phyloP scores from a whole-genome alignment of 2,888 invertebrate species.

The Zaprionus lineosus region DNA sequence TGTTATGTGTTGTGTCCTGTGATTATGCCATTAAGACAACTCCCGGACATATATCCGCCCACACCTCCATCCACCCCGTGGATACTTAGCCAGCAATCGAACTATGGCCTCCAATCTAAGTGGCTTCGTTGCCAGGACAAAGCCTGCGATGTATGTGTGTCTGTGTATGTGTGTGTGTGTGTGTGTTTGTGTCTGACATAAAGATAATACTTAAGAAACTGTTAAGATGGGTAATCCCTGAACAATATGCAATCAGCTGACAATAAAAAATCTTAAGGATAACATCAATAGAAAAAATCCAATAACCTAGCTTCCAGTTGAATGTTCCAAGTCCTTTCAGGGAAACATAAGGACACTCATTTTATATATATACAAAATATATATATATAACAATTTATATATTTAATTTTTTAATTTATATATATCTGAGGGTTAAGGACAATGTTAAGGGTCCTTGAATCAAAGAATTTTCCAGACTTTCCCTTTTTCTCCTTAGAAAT shows the following conservation, averaged over 20 bases:
- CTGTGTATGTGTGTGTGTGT: background rate
- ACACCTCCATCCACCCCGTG: background rate
- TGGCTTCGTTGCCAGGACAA: constrained; percentile 36
- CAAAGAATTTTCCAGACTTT: too few relatives aligned
- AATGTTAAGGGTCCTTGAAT: too few relatives aligned
- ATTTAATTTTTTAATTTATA: too few relatives aligned
- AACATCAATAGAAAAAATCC: too few relatives aligned
- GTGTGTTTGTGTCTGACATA: background rate
- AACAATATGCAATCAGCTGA: background rate
- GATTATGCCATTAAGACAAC: constrained; percentile 68
- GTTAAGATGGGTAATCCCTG: constrained; percentile 4
- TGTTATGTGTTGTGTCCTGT: constrained; percentile 23
- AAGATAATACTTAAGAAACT: constrained; percentile 12
- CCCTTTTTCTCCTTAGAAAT: too few relatives aligned
- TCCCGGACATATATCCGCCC: background rate
- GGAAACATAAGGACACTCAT: too few relatives aligned
- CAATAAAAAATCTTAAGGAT: too few relatives aligned
- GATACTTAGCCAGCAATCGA: constrained; percentile 55
- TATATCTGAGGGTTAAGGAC: too few relatives aligned
- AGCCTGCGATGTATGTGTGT: background rate
- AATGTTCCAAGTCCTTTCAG: too few relatives aligned
- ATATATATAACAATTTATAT: too few relatives aligned
- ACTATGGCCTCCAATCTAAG: constrained; percentile 46
- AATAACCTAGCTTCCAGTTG: too few relatives aligned
- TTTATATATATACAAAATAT: too few relatives aligned